phyloP scores from a whole-genome alignment of 2,797 vertebrate species.

The Eulemur coronatus region DNA sequence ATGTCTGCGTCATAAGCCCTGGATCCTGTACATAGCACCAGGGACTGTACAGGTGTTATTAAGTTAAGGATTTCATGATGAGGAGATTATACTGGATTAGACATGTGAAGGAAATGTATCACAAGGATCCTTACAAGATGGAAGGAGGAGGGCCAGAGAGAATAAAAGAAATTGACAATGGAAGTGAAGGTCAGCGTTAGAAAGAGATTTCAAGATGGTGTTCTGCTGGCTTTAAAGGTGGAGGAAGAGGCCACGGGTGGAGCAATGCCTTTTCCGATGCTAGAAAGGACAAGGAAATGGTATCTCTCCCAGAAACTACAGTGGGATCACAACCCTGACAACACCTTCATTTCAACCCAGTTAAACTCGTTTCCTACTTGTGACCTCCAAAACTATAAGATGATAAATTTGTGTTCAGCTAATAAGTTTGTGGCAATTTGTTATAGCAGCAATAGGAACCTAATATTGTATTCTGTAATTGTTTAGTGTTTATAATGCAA shows the following conservation, averaged over 20 bases:
- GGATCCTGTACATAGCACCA: neutral
- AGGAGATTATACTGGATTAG: neutral
- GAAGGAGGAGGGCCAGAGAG: neutral
- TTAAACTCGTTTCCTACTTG: neutral
- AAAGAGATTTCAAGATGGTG: neutral
- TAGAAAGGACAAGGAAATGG: accelerated
- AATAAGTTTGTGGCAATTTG: neutral
- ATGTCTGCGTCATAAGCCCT: too few species aligned
- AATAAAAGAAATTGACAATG: neutral
- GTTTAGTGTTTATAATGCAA: neutral
- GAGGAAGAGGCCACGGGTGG: neutral
- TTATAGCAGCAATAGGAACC: neutral
- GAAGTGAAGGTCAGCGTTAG: accelerated
- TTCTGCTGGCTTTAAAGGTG: neutral
- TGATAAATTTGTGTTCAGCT: neutral
- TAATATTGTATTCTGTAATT: neutral
- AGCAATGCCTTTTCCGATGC: neutral
- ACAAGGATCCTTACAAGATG: neutral
- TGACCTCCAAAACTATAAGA: neutral
- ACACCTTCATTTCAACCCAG: neutral
- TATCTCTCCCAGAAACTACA: neutral
- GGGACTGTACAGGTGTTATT: too few species aligned
- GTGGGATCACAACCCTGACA: neutral
- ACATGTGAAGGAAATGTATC: neutral
- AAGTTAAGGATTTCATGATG: neutral